These are phyloP conservation scores for Actinernus sp. DNA, from an alignment of 92 coral and sea anemone genomes.

Conservation along the genomic window DNA sequence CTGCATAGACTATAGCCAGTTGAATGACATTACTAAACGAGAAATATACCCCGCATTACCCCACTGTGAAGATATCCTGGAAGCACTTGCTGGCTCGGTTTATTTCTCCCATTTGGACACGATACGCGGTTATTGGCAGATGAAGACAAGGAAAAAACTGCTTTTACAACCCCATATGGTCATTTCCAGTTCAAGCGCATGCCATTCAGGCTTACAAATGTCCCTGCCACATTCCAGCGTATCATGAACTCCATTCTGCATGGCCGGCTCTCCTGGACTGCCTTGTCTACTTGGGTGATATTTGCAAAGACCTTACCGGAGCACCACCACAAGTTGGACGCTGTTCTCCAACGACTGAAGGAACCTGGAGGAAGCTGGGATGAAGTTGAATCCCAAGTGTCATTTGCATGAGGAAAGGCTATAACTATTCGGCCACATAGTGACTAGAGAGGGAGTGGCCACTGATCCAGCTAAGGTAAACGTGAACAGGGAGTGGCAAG, in stretches of 20 bases:
- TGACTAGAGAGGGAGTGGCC: constrained; percentile 49
- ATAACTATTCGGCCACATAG: constrained; percentile 42
- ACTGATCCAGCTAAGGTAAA: constrained; percentile 55
- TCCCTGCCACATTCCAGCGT: constrained; percentile 21
- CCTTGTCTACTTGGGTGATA: constrained; percentile 53
- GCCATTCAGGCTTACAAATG: constrained; percentile 53
- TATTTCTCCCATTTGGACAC: constrained; percentile 17
- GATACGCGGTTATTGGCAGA: constrained; percentile 18
- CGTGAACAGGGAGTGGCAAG: constrained; percentile 43
- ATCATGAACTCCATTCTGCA: too few relatives aligned
- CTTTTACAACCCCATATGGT: constrained; percentile 53
- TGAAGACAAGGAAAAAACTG: constrained; percentile 39
- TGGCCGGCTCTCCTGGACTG: too few relatives aligned
- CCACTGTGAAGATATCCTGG: constrained; percentile 36
- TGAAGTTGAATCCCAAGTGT: constrained; percentile 55
- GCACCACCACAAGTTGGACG: constrained; percentile 35
- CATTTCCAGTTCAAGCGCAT: constrained; percentile 43
- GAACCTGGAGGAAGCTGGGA: constrained; percentile 28
- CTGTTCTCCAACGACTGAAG: constrained; percentile 18
- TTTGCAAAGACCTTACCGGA: constrained; percentile 17
- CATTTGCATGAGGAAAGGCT: constrained; percentile 15
- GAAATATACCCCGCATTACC: constrained; percentile 44
- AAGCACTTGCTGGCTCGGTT: constrained; percentile 35
- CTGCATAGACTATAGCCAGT: constrained; percentile 56
- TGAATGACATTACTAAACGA: constrained; percentile 18